Base-by-base conservation (phyloP, 1,140 invertebrate species). In the Drosophila seguyi region DNA sequence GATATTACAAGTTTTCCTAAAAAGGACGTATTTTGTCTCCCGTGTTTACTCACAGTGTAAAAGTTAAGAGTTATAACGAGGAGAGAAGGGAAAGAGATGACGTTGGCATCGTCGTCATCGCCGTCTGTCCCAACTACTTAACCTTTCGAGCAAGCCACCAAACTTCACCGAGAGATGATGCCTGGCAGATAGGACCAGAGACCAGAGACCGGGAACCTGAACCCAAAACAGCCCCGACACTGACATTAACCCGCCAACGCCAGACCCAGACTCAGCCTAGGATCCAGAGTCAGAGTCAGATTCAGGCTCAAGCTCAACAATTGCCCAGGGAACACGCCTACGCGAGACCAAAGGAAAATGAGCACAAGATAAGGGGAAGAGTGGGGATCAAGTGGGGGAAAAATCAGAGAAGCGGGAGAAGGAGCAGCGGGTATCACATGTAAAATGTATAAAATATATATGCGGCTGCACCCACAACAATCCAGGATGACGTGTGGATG, bases 401-500 rank as follows among this genome's bases (percentile, higher is more conserved):
- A 47, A 42, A 56, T 20, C 36, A 20, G 39, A 31, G 18, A n/a
- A 22, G 6, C 6, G 6, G 7, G 10, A 20, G 25, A 6, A 18
- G 31, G 50, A 18, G 41, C 16, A 34, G 59, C 45, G 66, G 36
- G 67, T 38, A 72, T 61, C 74, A 55, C 61, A 82, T 87, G 68
- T 81, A 71, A 84, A 78, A 84, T 90, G 80, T 90, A 81, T 88
- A 55, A 55, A 55, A 55, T 85, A 82, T 88, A 80, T 84, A 53
- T 68, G 20, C n/a, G 14, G 75, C 74, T 57, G 61, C 72, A 75
- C 77, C 77, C 81, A 60, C 77, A 57, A 60, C 72, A 63, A 65
- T 48, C 50, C 79, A n/a, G 52, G 34, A 55, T 48, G 65, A 57
- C 65, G 52, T 55, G 63, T 61, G 42, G 52, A 41, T 71, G 53